Evolutionary conservation across 2,797 vertebrate species (phyloP), one percentile per base, ranked within the genome.

Genomic region (Sciurus carolinensis): DNA sequence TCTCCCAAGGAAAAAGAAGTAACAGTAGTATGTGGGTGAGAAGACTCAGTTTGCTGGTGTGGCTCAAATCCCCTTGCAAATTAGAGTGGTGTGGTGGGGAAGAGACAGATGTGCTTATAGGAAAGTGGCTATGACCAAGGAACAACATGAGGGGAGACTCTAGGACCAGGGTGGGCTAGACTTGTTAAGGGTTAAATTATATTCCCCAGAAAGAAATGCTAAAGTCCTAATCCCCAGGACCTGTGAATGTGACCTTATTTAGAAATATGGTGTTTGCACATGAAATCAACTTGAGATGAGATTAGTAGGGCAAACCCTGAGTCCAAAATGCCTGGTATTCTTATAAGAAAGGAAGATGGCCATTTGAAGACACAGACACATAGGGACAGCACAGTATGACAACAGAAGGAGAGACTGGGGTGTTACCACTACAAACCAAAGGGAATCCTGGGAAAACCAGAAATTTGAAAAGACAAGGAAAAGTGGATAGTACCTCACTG

Each of bases 1-100:
- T 97, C 87, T 73, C 84, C 14, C 96, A 94, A 72, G 66, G 95
- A 76, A 50, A 94, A 92, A 91, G 82, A 95, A 93, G 77, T 52
- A 92, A 71, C 83, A 92, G 97, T 77, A 96, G 80, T 3, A 39
- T 52, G 42, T 94, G 42, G 90, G 77, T 62, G 85, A 98, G 97
- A 88, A 97, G 82, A 20, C 67, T 79, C 90, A 89, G 28, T 75
- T 76, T 97, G 82, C 64, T 95, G 89, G 24, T 18, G 75, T 75
- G 79, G 22, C 92, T 96, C 95, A 80, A 97, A 97, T 94, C 79
- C 18, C 77, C 97, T 89, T 93, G 59, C 75, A 97, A 89, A 95
- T 92, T 85, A 71, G 36, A 95, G 17, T 94, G 62, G 91, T 67
- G 90, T 15, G 59, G 33, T 17, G 94, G 14, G 62, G 59, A 95